Conservation (phyloP, 2,888 invertebrate genomes). For the Troides aeacus region DNA sequence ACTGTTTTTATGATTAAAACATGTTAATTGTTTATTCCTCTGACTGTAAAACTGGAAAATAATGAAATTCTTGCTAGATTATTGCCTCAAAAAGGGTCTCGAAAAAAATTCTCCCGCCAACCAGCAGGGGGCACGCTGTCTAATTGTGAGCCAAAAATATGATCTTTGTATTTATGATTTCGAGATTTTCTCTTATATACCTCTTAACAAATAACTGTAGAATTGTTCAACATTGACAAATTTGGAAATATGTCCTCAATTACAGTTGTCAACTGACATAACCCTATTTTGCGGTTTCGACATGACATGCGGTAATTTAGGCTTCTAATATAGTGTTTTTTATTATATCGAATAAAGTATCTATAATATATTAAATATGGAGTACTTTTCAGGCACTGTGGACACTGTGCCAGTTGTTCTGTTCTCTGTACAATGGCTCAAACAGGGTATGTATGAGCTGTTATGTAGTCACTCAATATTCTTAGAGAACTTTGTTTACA, state of each 20-base stretch:
- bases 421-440: slow-evolving; percentile 66
- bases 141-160: slow-evolving; percentile 46
- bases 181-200: slow-evolving; percentile 35
- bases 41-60: slow-evolving; percentile 46
- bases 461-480: slow-evolving; percentile 49
- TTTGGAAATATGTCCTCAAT: slow-evolving; percentile 58
- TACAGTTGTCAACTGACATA: slow-evolving; percentile 76
- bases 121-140: slow-evolving; percentile 76
- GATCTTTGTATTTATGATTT: slow-evolving; percentile 44
- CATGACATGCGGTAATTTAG: slow-evolving; percentile 78
- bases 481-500: slow-evolving; percentile 64
- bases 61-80: slow-evolving; percentile 38
- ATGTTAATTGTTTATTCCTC: slow-evolving; percentile 48
- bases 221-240: slow-evolving; percentile 39
- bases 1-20: slow-evolving; percentile 45
- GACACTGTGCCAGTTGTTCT: slow-evolving; percentile 50
- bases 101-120: slow-evolving; percentile 75
- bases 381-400: slow-evolving; percentile 58
- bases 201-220: slow-evolving; percentile 38
- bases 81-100: slow-evolving; percentile 48
- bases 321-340: slow-evolving; percentile 49
- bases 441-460: slow-evolving; percentile 66
- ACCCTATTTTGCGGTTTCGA: slow-evolving; percentile 74
- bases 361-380: slow-evolving; percentile 40
- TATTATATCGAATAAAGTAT: slow-evolving; percentile 37